Percentiles rank a stretch among this genome's conserved stretches.
These are phyloP conservation scores for Carettochelys insculpta DNA, from an alignment of 2,113 vertebrate genomes.

Conservation along the genomic window DNA sequence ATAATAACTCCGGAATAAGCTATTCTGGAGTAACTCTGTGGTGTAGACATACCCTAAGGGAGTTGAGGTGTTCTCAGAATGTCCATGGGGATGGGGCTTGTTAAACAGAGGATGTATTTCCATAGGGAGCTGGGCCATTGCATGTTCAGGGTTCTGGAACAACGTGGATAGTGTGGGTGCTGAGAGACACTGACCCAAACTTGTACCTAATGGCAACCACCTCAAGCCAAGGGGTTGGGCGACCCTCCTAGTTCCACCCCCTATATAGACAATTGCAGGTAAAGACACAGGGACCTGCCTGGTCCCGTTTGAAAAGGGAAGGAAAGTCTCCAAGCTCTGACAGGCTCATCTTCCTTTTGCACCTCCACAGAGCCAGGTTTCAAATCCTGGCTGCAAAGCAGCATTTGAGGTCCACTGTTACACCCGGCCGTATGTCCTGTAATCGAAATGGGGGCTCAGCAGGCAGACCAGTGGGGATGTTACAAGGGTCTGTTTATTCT, in stretches of 20 bases:
- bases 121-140: accelerated
- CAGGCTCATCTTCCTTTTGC: accelerated
- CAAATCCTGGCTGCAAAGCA: background rate
- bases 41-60: too few relatives aligned
- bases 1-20: too few relatives aligned
- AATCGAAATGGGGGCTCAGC: background rate
- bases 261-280: too few relatives aligned
- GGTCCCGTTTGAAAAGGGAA: background rate
- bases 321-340: background rate
- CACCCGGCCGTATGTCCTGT: background rate
- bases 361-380: accelerated
- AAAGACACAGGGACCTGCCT: background rate
- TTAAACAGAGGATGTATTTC: too few relatives aligned
- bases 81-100: too few relatives aligned
- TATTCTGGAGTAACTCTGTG: too few relatives aligned
- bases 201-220: too few relatives aligned
- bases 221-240: too few relatives aligned
- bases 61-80: background rate
- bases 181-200: too few relatives aligned
- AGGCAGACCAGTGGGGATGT: background rate
- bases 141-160: too few relatives aligned
- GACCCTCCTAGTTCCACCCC: too few relatives aligned
- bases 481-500: background rate
- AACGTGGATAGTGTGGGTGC: too few relatives aligned
- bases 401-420: background rate